phyloP scores from a whole-genome alignment of 2,797 vertebrate species.

The Acridotheres tristis region DNA sequence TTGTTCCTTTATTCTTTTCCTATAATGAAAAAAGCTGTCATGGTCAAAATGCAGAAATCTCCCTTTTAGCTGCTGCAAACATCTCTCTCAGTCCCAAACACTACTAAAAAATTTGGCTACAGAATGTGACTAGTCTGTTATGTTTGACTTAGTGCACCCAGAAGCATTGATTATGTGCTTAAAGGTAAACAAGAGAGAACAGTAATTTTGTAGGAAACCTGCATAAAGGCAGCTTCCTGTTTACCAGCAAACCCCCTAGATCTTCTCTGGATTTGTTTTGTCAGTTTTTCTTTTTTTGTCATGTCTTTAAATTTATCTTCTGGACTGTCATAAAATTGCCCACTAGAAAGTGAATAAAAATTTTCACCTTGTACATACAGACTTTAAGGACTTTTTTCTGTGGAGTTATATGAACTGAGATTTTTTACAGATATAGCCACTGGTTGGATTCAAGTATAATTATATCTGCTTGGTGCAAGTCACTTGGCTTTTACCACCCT shows the following conservation, averaged over 20 bases:
- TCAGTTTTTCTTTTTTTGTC: neutral
- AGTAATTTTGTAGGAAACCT: constrained; percentile 39
- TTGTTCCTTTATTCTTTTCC: neutral
- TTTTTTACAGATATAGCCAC: neutral
- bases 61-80: neutral
- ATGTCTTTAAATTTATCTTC: neutral
- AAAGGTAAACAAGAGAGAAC: constrained; percentile 41
- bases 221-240: constrained; percentile 45
- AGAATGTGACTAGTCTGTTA: neutral
- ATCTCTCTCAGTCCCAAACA: neutral
- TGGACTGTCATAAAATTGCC: neutral
- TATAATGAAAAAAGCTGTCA: neutral
- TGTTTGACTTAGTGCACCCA: neutral
- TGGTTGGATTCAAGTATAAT: neutral
- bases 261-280: constrained; percentile 5
- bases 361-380: neutral
- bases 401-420: neutral
- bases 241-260: constrained; percentile 7
- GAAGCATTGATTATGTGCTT: constrained; percentile 47
- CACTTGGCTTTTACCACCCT: neutral
- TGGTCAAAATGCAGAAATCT: neutral
- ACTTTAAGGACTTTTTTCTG: neutral
- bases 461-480: neutral
- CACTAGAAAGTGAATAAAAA: neutral
- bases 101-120: constrained; percentile 1